These are phyloP conservation scores for Molanna angustata DNA, from an alignment of 2,888 invertebrate genomes.

Conservation along the genomic window DNA sequence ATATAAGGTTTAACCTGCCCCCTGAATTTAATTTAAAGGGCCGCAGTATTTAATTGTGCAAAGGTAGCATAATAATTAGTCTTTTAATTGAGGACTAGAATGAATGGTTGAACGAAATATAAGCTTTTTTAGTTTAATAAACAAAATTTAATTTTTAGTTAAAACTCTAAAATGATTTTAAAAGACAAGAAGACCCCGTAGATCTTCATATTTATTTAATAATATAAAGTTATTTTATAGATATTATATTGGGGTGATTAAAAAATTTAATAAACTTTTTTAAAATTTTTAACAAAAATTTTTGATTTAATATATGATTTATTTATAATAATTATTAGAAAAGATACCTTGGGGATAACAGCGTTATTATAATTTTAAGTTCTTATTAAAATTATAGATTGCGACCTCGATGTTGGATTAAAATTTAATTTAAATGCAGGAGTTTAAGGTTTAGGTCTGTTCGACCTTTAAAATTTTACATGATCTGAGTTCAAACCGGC, in stretches of 20 bases:
- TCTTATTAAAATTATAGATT: slow-evolving; percentile 71
- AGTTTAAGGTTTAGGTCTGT: slow-evolving; percentile 71
- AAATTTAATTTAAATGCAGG: slow-evolving; percentile 65
- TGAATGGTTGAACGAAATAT: slow-evolving; percentile 71
- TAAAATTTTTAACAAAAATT: slow-evolving; percentile 50
- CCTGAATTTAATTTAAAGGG: slow-evolving; percentile 68
- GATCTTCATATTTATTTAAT: slow-evolving; percentile 59
- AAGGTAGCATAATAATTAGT: slow-evolving; percentile 81
- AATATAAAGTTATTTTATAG: slow-evolving; percentile 38
- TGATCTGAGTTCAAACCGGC: slow-evolving; percentile 88
- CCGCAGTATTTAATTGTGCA: slow-evolving; percentile 77
- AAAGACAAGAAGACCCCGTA: slow-evolving; percentile 79
- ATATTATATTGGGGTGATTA: slow-evolving; percentile 64
- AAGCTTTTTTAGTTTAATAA: slow-evolving; percentile 57
- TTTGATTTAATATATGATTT: slow-evolving; percentile 45
- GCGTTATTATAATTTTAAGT: slow-evolving; percentile 75
- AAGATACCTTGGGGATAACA: slow-evolving; percentile 85
- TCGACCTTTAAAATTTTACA: slow-evolving; percentile 81
- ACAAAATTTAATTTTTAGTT: slow-evolving; percentile 57
- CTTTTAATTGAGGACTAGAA: slow-evolving; percentile 76
- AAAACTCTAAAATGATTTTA: slow-evolving; percentile 65
- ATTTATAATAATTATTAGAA: slow-evolving; percentile 61
- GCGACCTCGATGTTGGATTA: slow-evolving; percentile 91
- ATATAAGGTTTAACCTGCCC: slow-evolving; percentile 71
- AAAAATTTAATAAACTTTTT: slow-evolving; percentile 60